Conservation (phyloP, 53 echinoderm and acorn worm species). For the Stichopus horrens region DNA sequence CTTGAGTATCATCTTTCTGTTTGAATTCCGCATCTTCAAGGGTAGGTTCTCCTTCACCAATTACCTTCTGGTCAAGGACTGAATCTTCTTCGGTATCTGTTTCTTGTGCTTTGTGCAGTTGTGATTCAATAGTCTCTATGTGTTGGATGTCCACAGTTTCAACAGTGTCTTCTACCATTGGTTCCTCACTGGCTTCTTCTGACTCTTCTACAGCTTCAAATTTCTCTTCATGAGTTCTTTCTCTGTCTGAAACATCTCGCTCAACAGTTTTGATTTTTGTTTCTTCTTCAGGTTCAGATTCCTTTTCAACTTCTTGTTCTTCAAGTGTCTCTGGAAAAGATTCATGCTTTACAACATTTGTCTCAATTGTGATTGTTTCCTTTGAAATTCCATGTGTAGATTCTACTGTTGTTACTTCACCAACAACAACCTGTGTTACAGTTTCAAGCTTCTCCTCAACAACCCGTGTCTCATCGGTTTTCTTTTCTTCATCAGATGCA, state of each 20-base stretch:
- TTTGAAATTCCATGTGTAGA: constrained; percentile 18
- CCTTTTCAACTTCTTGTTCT: constrained; percentile 13
- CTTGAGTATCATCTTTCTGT: constrained; percentile 28
- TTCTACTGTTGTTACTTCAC: constrained; percentile 40
- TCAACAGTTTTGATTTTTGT: background rate
- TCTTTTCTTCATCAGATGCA: background rate
- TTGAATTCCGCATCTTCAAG: background rate
- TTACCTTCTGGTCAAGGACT: background rate
- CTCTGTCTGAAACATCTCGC: background rate
- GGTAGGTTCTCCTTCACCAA: background rate
- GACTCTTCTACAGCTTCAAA: background rate
- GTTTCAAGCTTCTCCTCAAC: background rate
- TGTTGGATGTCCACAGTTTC: constrained; percentile 39
- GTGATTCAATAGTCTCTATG: background rate
- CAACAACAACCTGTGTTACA: constrained; percentile 28
- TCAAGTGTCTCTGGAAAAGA: background rate
- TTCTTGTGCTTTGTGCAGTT: background rate
- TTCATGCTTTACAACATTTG: background rate
- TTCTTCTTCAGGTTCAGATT: background rate
- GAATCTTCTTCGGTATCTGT: background rate
- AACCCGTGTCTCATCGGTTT: constrained; percentile 38
- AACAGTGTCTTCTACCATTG: constrained; percentile 30
- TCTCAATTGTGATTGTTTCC: constrained; percentile 19
- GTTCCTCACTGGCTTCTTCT: constrained; percentile 13
- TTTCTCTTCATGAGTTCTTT: constrained; percentile 29